Conservation (phyloP, 2,113 vertebrate species). For the Vidua macroura region DNA sequence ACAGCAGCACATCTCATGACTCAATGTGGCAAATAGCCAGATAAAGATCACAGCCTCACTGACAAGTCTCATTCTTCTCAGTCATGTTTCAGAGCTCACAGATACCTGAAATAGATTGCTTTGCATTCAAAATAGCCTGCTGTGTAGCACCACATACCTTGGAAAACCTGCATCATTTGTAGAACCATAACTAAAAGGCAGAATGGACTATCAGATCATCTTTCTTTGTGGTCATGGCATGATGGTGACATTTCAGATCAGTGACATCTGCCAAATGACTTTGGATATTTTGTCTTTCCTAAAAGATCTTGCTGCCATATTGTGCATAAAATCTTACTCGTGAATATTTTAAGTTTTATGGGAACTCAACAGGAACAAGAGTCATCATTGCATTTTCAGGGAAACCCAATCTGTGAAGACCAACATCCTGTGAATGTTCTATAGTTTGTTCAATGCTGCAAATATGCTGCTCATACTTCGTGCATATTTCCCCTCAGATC, state of each 20-base stretch:
- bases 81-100: slow-evolving; percentile 6
- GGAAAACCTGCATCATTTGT: background rate
- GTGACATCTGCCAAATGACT: background rate
- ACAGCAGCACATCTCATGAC: background rate
- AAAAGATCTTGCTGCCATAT: background rate
- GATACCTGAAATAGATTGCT: background rate
- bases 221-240: background rate
- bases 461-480: background rate
- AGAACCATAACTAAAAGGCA: background rate
- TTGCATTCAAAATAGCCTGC: background rate
- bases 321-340: background rate
- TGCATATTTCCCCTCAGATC: background rate
- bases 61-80: slow-evolving; percentile 23
- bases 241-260: background rate
- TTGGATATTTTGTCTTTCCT: background rate
- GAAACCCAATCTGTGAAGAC: background rate
- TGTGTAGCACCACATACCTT: background rate
- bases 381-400: background rate
- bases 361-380: background rate
- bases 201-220: background rate
- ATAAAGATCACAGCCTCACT: background rate
- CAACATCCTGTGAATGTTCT: background rate
- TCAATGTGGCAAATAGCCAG: background rate
- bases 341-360: background rate
- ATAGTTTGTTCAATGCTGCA: background rate